Evolutionary conservation across 2,888 invertebrate genomes (phyloP), one percentile per base, ranked within the genome.

Genomic region (Megaustenia siamemsis): DNA sequence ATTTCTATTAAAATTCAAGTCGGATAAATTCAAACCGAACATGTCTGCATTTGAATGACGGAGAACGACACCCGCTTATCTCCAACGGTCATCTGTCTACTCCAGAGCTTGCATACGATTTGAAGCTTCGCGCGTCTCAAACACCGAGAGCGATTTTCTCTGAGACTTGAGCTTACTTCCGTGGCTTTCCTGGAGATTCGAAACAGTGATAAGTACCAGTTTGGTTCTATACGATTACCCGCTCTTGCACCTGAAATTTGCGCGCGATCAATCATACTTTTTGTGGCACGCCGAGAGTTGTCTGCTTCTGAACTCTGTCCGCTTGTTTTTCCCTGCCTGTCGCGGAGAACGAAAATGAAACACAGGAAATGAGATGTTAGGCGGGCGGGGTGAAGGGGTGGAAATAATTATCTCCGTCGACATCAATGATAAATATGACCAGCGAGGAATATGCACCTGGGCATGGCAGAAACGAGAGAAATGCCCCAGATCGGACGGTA

Each of bases 241-340:
- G 60, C 78, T 66, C 78, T 78, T 78, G 78, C 78, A 78, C 78
- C 63, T 63, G 78, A 66, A 63, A 63, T 78, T 78, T 77, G 78
- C 78, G 63, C 43, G n/a, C 78, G 66, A 78, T 78, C 78, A 78
- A 66, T 78, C 78, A 78, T 78, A 78, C 43, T 63, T 78, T 78
- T 43, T 60, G 28, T 78, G 63, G 60, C 78, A 43, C 56, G 63
- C 32, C 56, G 28, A n/a, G 45, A 32, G 43, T 49, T 49, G 24
- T 15, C 21, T n/a, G n/a, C n/a, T 73, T 18, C 43, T 28, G 71
- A 73, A 45, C 71, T 73, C 53, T 32, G 49, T 75, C 4, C 32
- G 10, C 10, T 40, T 38, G 18, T 40, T 38, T 49, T 60, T 53
- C 53, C 4, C 32, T 53, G 40, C 1, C 40, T 21, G 75, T 35